Conservation (phyloP, 2,888 invertebrate genomes). For the Chloromyia formosa region DNA sequence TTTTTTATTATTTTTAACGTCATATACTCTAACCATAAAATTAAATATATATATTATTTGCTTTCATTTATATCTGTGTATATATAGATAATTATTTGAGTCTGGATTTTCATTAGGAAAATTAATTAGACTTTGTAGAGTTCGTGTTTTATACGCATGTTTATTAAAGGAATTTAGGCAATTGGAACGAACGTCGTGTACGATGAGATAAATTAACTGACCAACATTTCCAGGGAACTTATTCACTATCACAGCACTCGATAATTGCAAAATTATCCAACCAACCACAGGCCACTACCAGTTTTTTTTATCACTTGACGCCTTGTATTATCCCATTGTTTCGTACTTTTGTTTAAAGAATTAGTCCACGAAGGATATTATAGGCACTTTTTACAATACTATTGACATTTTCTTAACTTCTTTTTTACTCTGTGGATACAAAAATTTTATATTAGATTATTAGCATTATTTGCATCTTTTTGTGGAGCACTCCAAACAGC, state of each 20-base stretch:
- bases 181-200: not conserved
- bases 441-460: not conserved
- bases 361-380: not conserved
- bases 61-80: too few species aligned
- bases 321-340: conserved; percentile 7
- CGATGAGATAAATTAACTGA: not conserved
- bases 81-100: too few species aligned
- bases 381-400: not conserved
- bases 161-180: not conserved
- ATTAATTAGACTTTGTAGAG: too few species aligned
- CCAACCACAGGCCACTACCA: not conserved
- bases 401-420: not conserved
- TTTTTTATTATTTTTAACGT: not conserved
- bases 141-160: too few species aligned
- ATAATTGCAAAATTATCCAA: not conserved
- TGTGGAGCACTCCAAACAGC: not conserved
- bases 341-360: not conserved
- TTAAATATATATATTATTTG: not conserved
- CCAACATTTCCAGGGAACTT: not conserved
- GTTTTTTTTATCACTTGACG: not conserved
- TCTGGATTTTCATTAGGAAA: too few species aligned
- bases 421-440: not conserved
- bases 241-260: conserved; percentile 3
- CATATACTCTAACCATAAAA: not conserved
- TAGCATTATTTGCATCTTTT: not conserved